These are phyloP conservation scores for Scaptomyza reducta DNA, from an alignment of 2,888 invertebrate genomes.

Conservation along the genomic window DNA sequence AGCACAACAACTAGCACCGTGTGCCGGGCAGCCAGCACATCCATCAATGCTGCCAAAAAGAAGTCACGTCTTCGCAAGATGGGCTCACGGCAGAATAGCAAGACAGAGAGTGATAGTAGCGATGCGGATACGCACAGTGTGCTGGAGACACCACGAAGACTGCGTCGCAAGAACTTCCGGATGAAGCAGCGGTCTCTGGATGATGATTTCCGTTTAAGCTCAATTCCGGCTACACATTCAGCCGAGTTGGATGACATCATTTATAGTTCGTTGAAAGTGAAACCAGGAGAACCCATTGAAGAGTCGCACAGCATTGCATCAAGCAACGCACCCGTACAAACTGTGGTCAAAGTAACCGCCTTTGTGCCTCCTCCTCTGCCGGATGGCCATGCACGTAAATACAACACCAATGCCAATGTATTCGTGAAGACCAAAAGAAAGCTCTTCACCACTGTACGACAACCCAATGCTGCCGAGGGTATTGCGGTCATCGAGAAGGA, in stretches of 20 bases:
- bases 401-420: conserved; percentile 85
- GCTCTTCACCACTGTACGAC: conserved; percentile 89
- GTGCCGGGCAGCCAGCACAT: conserved; percentile 49
- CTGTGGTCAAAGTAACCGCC: conserved; percentile 32
- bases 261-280: conserved; percentile 82
- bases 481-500: conserved; percentile 78
- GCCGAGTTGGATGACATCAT: conserved; percentile 72
- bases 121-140: conserved; percentile 80
- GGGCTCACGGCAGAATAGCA: conserved; percentile 84
- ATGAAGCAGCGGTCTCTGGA: conserved; percentile 82
- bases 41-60: conserved; percentile 70
- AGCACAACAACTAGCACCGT: conserved; percentile 65
- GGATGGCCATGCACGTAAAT: conserved; percentile 51
- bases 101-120: conserved; percentile 84
- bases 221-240: conserved; percentile 15
- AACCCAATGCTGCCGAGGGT: conserved; percentile 74
- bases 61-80: conserved; percentile 83
- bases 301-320: conserved; percentile 62
- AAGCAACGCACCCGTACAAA: conserved; percentile 6
- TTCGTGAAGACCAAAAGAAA: conserved; percentile 92
- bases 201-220: conserved; percentile 74
- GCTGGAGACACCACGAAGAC: conserved; percentile 82
- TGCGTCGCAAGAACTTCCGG: conserved; percentile 83
- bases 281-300: conserved; percentile 81
- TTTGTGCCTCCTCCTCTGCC: conserved; percentile 70